phyloP scores from a whole-genome alignment of 1,140 invertebrate species.

The Semibalanus balanoides region DNA sequence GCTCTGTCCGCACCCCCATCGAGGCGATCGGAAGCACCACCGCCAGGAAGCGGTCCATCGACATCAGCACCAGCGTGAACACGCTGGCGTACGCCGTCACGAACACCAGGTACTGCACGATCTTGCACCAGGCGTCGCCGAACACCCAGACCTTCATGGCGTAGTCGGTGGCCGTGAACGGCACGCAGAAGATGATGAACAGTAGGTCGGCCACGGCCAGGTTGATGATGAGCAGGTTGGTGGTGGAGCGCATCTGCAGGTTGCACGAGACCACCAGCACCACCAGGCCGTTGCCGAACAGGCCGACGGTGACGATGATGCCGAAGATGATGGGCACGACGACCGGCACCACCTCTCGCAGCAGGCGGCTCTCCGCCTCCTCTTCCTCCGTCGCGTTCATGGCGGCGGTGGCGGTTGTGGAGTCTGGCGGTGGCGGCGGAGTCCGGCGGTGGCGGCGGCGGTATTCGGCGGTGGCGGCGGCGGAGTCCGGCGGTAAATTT shows the following conservation, averaged over 20 bases:
- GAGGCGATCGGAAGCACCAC: slow-evolving; percentile 72
- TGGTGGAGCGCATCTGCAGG: slow-evolving; percentile 81
- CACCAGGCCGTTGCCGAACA: slow-evolving; percentile 75
- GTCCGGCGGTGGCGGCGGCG: too few relatives aligned
- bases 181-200: slow-evolving; percentile 91
- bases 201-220: slow-evolving; percentile 77
- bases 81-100: slow-evolving; percentile 87
- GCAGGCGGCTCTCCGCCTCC: too few relatives aligned
- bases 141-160: slow-evolving; percentile 79
- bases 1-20: slow-evolving; percentile 55
- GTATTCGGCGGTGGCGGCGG: too few relatives aligned
- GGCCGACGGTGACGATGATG: slow-evolving; percentile 39
- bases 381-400: too few relatives aligned
- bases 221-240: slow-evolving; percentile 73
- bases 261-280: slow-evolving; percentile 71
- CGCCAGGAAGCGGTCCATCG: slow-evolving; percentile 81
- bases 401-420: too few relatives aligned
- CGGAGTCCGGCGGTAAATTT: too few relatives aligned
- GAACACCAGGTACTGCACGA: slow-evolving; percentile 60
- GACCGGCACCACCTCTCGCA: too few relatives aligned
- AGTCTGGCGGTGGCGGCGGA: too few relatives aligned
- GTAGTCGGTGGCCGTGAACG: slow-evolving; percentile 80
- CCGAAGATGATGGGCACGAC: too few relatives aligned
- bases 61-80: slow-evolving; percentile 90
- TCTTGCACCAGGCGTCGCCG: slow-evolving; percentile 77